These are phyloP conservation scores for Climacteris rufus DNA, from an alignment of 2,113 vertebrate species.

Conservation along the genomic window DNA sequence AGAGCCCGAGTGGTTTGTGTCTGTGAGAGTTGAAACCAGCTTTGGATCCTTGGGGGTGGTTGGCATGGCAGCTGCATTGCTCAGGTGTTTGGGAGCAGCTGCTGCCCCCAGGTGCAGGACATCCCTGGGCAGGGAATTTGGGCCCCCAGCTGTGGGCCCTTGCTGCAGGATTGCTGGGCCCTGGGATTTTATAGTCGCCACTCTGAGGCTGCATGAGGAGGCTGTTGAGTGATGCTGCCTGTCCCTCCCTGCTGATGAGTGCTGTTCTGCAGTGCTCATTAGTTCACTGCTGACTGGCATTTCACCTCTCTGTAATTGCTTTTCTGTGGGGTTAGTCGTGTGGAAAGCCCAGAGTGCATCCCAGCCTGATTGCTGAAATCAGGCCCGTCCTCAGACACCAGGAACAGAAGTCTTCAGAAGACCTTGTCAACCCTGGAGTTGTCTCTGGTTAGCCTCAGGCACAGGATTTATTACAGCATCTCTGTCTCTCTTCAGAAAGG, in stretches of 20 bases:
- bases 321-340: not conserved
- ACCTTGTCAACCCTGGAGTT: not conserved
- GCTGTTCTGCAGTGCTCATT: not conserved
- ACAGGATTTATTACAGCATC: not conserved
- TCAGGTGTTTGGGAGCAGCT: not conserved
- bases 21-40: not conserved
- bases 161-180: not conserved
- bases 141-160: fast-evolving
- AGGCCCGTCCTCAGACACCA: not conserved
- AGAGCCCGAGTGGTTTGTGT: not conserved
- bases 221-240: not conserved
- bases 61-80: not conserved
- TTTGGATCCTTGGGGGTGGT: not conserved
- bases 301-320: not conserved
- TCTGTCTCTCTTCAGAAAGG: not conserved
- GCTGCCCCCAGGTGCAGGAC: not conserved
- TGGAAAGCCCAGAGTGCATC: not conserved
- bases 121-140: not conserved
- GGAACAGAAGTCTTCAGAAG: not conserved
- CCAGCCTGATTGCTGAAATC: not conserved
- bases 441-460: not conserved
- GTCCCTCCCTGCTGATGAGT: not conserved
- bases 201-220: not conserved
- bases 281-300: not conserved
- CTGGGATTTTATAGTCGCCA: not conserved